Percentiles rank a stretch among this genome's conserved stretches.
Conservation (phyloP, 30 jellyfish, hydroid and myxozoan species). For the Nemopilema nomurai region DNA sequence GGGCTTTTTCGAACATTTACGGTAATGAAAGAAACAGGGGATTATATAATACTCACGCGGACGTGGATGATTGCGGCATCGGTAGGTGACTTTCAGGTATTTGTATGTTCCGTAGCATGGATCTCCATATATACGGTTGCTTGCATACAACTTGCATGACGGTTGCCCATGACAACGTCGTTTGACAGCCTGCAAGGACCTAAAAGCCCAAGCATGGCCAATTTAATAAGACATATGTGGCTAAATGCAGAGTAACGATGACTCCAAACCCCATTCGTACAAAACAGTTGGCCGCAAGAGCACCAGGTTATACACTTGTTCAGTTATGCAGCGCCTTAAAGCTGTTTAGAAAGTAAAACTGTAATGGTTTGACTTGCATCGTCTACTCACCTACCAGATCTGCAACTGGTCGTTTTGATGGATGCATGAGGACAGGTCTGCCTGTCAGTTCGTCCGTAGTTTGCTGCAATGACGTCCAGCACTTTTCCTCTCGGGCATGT, state of each 20-base stretch:
- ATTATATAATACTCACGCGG: neutral
- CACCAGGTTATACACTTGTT: too few relatives aligned
- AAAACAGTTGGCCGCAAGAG: too few relatives aligned
- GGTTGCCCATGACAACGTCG: neutral
- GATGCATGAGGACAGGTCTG: conserved; percentile 1
- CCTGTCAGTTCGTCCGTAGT: neutral
- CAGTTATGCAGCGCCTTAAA: too few relatives aligned
- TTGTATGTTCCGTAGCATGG: conserved; percentile 37
- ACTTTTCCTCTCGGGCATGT: neutral
- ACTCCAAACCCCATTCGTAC: too few relatives aligned
- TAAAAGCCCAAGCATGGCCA: neutral
- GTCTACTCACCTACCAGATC: neutral
- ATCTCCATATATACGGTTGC: conserved; percentile 2
- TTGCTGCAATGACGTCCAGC: neutral
- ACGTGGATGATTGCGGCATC: neutral
- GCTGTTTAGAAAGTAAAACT: neutral
- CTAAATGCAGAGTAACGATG: too few relatives aligned
- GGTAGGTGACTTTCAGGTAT: neutral
- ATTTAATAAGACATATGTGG: neutral
- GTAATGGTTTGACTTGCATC: neutral
- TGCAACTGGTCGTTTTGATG: neutral
- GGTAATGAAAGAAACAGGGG: neutral
- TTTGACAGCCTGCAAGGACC: conserved; percentile 5
- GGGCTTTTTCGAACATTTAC: neutral
- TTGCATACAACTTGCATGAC: neutral